These are phyloP conservation scores for Drosophila histrio DNA, from an alignment of 2,888 invertebrate species.

Conservation along the genomic window DNA sequence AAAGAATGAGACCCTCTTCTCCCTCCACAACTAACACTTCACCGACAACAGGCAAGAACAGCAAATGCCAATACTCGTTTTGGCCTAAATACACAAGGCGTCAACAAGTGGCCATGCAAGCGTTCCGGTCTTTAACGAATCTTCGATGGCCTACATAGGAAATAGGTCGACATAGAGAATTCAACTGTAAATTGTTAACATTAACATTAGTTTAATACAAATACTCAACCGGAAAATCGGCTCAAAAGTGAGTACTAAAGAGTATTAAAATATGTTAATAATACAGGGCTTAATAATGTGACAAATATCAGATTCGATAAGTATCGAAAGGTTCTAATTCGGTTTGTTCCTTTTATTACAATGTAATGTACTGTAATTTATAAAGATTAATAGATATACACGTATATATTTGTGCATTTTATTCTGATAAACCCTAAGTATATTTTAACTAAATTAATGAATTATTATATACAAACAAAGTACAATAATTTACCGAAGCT, in stretches of 20 bases:
- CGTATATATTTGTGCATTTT: too few relatives aligned
- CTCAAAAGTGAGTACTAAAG: neutral
- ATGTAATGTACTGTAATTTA: too few relatives aligned
- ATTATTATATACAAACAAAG: too few relatives aligned
- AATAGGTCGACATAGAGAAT: constrained; percentile 19
- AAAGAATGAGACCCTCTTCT: neutral
- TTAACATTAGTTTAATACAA: neutral
- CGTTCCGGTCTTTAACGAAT: constrained; percentile 52
- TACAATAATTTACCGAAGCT: too few relatives aligned
- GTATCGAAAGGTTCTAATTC: too few relatives aligned
- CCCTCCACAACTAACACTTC: neutral
- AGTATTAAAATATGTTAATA: neutral
- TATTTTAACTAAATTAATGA: too few relatives aligned
- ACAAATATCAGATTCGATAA: too few relatives aligned
- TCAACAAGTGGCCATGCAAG: constrained; percentile 52
- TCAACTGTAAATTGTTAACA: constrained; percentile 1
- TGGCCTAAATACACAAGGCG: constrained; percentile 75
- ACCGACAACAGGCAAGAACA: constrained; percentile 24
- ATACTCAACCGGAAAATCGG: neutral
- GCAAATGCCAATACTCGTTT: constrained; percentile 61
- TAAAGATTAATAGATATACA: too few relatives aligned
- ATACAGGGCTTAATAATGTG: too few relatives aligned
- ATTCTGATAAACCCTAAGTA: too few relatives aligned
- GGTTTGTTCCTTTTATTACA: too few relatives aligned
- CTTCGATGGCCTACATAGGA: constrained; percentile 38